Percentiles rank a stretch among this genome's conserved stretches.
phyloP scores from a whole-genome alignment of 2,888 invertebrate species.

The Parochlus steinenii region DNA sequence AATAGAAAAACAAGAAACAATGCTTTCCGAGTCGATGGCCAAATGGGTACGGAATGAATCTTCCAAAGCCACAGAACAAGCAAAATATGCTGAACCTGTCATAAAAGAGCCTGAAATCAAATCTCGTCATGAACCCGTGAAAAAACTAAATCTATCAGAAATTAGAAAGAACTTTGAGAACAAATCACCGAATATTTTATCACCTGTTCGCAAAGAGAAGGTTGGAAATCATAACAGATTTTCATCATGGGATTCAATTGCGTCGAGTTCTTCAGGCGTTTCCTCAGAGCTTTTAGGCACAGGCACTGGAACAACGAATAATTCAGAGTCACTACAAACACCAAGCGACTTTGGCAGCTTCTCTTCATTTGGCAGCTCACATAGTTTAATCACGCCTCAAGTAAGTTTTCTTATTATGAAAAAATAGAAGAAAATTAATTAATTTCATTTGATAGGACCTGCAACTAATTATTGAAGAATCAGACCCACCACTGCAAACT shows the following conservation, averaged over 20 bases:
- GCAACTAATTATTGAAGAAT: constrained; percentile 47
- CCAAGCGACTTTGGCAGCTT: constrained; percentile 30
- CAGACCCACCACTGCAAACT: constrained; percentile 45
- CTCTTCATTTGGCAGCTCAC: constrained; percentile 31
- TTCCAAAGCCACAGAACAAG: constrained; percentile 18
- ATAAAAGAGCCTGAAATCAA: constrained; percentile 14
- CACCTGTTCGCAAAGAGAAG: constrained; percentile 13
- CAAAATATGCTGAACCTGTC: constrained; percentile 13
- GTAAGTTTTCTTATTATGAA: not conserved
- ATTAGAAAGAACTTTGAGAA: constrained; percentile 28
- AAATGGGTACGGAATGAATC: constrained; percentile 25
- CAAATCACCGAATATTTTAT: not conserved
- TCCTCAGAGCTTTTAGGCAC: constrained; percentile 16
- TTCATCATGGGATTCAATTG: constrained; percentile 28
- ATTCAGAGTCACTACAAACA: constrained; percentile 25
- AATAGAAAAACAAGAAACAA: constrained; percentile 17
- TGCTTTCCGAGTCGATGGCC: constrained; percentile 19
- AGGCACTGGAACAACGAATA: constrained; percentile 18
- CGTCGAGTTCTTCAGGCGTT: constrained; percentile 29
- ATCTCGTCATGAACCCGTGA: constrained; percentile 6
- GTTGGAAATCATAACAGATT: constrained; percentile 26
- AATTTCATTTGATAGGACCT: constrained; percentile 32
- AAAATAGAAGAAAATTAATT: constrained; percentile 4
- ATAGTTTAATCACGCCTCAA: constrained; percentile 30
- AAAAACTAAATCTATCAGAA: constrained; percentile 17